Evolutionary conservation across 2,797 vertebrate genomes (phyloP), one percentile per base, ranked within the genome.

Genomic region (Pantherophis vulpinus): DNA sequence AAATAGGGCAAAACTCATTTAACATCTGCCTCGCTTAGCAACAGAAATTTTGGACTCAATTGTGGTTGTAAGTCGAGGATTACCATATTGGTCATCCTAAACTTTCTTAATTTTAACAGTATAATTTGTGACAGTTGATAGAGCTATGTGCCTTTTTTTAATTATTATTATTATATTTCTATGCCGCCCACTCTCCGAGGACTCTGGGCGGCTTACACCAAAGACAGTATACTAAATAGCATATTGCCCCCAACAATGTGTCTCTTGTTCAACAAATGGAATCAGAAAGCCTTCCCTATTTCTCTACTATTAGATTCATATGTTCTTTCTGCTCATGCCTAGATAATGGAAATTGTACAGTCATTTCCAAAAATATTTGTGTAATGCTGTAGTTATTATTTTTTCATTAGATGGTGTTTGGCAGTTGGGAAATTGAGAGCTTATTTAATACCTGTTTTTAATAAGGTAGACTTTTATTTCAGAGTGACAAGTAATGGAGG

Each of bases 381-480:
- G 90, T 61, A 2, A 29, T 13, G 91, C 90, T 66, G 47, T 14
- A 87, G 6, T 91, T 60, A n/a, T 86, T 0, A 0, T 87, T 93
- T 61, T 2, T 10, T 1, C 16, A 51, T 93, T 20, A n/a, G 2
- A 1, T 89, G 12, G 8, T 5, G 51, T 4, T 5, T 51, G 47
- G 5, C 10, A 58, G 86, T 93, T 83, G 12, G 10, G 2, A 70
- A 86, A 56, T 20, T 89, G 0, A 37, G 27, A 89, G 32, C 87
- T 58, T 1, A 58, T 58, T 66, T 55, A 88, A 37, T 58, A 91
- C 56, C 58, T 91, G 47, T 91, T 91, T 91, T 93, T 91, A 93
- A 93, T 91, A 93, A 89, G 90, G 70, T 90, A 93, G 55, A 83
- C n/a, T 37, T 92, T 66, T 94, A 5, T 95, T 60, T 94, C 0